phyloP scores from a whole-genome alignment of 1,140 invertebrate genomes.

The Octopus bimaculoides region DNA sequence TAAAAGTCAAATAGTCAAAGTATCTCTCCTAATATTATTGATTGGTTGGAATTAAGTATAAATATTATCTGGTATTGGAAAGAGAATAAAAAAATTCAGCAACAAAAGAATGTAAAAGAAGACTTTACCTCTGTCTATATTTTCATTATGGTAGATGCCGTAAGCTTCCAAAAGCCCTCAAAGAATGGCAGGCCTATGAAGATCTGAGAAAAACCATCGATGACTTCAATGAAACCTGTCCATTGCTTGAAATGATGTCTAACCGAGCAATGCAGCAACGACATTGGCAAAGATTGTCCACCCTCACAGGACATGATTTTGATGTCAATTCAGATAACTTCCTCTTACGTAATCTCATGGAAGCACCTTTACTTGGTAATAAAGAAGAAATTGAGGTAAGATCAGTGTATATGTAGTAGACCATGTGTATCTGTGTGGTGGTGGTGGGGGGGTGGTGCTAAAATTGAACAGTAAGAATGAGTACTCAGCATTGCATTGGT shows the following conservation, averaged over 20 bases:
- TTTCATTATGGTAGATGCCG: conserved; percentile 43
- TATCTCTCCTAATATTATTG: no score
- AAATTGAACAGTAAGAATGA: no score
- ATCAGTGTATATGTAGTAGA: neutral
- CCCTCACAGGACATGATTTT: conserved; percentile 84
- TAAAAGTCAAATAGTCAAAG: no score
- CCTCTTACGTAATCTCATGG: conserved; percentile 90
- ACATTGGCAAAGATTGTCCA: conserved; percentile 94
- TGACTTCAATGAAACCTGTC: conserved; percentile 97
- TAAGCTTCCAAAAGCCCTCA: conserved; percentile 91
- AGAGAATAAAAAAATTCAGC: no score
- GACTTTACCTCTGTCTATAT: no score
- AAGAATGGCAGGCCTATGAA: conserved; percentile 97
- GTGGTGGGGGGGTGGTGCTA: no score
- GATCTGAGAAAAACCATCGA: conserved; percentile 95
- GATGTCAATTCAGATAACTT: conserved; percentile 93
- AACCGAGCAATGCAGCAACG: conserved; percentile 96
- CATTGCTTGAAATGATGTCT: conserved; percentile 91
- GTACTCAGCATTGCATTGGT: no score
- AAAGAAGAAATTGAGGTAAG: conserved; percentile 94
- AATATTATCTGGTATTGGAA: no score
- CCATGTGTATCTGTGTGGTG: neutral
- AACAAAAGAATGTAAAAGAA: no score
- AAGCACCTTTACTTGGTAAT: conserved; percentile 85
- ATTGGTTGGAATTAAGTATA: no score